Evolutionary conservation across 2,113 vertebrate species (phyloP).

Genomic region (Cyanoramphus novaezelandiae): DNA sequence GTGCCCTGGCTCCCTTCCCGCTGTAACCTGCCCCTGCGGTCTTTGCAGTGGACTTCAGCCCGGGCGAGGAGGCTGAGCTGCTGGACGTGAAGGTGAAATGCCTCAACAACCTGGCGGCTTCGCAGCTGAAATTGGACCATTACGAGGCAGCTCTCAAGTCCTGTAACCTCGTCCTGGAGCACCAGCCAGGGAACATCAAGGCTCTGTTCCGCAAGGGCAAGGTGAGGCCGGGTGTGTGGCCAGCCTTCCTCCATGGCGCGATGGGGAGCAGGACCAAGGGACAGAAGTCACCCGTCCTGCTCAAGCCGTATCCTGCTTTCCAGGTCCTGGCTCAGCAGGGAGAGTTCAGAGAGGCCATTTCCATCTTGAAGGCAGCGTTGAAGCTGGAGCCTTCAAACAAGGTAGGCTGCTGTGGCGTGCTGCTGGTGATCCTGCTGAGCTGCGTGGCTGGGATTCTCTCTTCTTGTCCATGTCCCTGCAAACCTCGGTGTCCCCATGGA

Average conservation of each 20-base stretch:
- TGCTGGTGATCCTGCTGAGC: fast-evolving
- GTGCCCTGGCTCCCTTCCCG: fast-evolving
- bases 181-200: conserved; percentile 93
- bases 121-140: conserved; percentile 94
- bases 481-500: fast-evolving
- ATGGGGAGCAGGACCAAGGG: fast-evolving
- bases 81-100: conserved; percentile 93
- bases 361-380: conserved; percentile 85
- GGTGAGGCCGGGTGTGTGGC: conserved; percentile 62
- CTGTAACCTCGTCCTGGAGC: conserved; percentile 85
- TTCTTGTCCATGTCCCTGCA: fast-evolving
- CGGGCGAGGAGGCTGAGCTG: conserved; percentile 85
- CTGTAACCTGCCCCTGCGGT: not conserved
- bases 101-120: conserved; percentile 96
- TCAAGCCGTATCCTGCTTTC: fast-evolving
- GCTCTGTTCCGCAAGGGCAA: conserved; percentile 97
- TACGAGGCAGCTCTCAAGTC: conserved; percentile 90
- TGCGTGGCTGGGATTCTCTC: fast-evolving
- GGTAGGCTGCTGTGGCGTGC: conserved; percentile 62
- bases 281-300: fast-evolving
- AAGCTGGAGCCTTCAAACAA: conserved; percentile 97
- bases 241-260: fast-evolving
- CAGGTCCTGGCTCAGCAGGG: conserved; percentile 93
- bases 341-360: conserved; percentile 89
- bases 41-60: conserved; percentile 85